Evolutionary conservation across 1,140 invertebrate species (phyloP).

Genomic region (Anoplophora glabripennis): DNA sequence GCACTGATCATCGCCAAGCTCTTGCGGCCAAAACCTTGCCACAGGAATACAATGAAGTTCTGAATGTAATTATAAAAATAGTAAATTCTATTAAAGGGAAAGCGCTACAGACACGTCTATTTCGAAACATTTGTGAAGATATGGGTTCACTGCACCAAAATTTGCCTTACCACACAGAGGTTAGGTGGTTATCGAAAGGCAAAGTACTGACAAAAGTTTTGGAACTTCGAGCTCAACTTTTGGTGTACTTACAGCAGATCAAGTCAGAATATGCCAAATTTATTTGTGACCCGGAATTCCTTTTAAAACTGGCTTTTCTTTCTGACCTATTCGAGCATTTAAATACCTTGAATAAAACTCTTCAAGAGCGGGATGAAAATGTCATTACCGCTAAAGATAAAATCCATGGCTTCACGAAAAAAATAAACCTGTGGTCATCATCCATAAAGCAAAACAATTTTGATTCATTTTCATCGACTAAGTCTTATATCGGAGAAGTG

Average conservation of each 20-base stretch:
- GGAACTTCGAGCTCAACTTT: not conserved
- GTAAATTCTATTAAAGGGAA: constrained; percentile 33
- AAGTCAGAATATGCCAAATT: constrained; percentile 4
- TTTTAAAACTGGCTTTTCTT: not conserved
- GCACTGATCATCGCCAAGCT: too few relatives aligned
- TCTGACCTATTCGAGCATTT: constrained; percentile 12
- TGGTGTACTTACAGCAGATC: not conserved
- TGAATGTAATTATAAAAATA: constrained; percentile 16
- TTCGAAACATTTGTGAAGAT: constrained; percentile 36
- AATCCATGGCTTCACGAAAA: constrained; percentile 13
- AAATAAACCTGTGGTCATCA: constrained; percentile 14
- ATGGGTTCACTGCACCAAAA: constrained; percentile 18
- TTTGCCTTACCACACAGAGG: constrained; percentile 14
- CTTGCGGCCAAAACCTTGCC: constrained; percentile 28
- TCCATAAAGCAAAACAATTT: constrained; percentile 8
- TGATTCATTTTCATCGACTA: constrained; percentile 2
- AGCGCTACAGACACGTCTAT: constrained; percentile 31
- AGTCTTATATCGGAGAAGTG: constrained; percentile 6
- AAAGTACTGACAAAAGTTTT: not conserved
- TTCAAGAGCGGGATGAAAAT: constrained; percentile 6
- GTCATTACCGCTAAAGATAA: constrained; percentile 9
- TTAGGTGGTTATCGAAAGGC: not conserved
- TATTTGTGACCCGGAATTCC: constrained; percentile 13
- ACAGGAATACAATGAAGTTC: constrained; percentile 16
- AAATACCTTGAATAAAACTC: constrained; percentile 16